Evolutionary conservation across 2,888 invertebrate species (phyloP), one percentile per base, ranked within the genome.

Genomic region (Hermodice carunculata): DNA sequence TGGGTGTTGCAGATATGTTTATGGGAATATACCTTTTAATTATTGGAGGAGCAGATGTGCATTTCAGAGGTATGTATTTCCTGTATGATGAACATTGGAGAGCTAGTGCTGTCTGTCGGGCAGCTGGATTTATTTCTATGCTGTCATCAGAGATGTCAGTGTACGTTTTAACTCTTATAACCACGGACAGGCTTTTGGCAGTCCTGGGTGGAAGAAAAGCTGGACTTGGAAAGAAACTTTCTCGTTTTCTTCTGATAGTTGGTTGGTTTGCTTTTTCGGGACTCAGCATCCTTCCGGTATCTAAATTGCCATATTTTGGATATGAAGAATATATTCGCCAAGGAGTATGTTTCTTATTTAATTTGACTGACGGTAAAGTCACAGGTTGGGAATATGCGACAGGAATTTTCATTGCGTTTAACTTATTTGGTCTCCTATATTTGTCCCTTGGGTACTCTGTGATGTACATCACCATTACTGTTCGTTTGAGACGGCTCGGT

Each of bases 171-270:
- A 88, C 89, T 0, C 74, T 90, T 66, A 90, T 91, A 60, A 91
- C 91, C 1, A 88, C 90, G 85, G 91, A 91, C 79, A 87, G 91
- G 17, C 88, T 90, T 72, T 86, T 90, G 69, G 89, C 89, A 0
- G 89, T 91, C 28, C 86, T 89, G 67, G 90, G 90, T n/a, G 82
- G 90, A 29, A 17, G 24, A n/a, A 49, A 26, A 24, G 26, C n/a
- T 26, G 22, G 24, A n/a, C 29, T 49, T 24, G 24, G 24, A 6
- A 24, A 8, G 26, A n/a, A 26, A 22, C 28, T 22, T n/a, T 26
- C 49, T 26, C 24, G 6, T 17, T 4, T 49, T n/a, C 8, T 6
- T 24, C 17, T 49, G 5, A 49, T 22, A 11, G 4, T 49, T 17
- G 24, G 24, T 14, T 49, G 49, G 49, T 19, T n/a, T 5, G 3